Evolutionary conservation across 2,888 invertebrate genomes (phyloP).

Genomic region (Dasypogon diadema): DNA sequence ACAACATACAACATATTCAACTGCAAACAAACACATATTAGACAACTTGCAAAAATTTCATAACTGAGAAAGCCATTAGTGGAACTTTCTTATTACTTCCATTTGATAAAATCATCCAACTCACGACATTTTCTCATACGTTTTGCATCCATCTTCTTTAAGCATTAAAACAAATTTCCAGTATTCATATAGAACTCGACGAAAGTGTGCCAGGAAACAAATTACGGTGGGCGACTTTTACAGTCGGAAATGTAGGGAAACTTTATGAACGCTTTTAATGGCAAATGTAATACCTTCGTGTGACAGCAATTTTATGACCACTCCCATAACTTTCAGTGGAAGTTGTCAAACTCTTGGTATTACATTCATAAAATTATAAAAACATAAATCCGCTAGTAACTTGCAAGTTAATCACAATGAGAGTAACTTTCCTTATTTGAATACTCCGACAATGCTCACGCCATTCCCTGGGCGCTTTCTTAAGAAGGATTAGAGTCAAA

Average conservation of each 20-base stretch:
- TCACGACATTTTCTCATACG: no score
- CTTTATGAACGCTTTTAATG: background rate
- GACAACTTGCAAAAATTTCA: no score
- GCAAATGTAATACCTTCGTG: background rate
- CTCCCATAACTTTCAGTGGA: slow-evolving; percentile 16
- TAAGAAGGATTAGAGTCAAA: background rate
- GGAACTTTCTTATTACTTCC: no score
- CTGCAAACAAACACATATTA: no score
- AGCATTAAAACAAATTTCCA: no score
- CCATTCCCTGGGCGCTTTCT: background rate
- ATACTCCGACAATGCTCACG: background rate
- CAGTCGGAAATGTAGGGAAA: background rate
- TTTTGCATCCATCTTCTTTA: no score
- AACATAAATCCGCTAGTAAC: slow-evolving; percentile 37
- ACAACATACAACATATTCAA: no score
- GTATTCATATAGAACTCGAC: background rate
- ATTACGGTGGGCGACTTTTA: slow-evolving; percentile 30
- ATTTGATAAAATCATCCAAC: no score
- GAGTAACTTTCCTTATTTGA: background rate
- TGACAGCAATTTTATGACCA: slow-evolving; percentile 39
- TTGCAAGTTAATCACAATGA: slow-evolving; percentile 16
- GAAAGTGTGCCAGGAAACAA: slow-evolving; percentile 18
- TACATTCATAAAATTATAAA: slow-evolving; percentile 42
- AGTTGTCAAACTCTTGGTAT: slow-evolving; percentile 15
- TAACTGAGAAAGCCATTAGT: no score